Percentiles rank a stretch among this genome's conserved stretches.
These are phyloP conservation scores for Philotrypesis tridentata DNA, from an alignment of 1,140 invertebrate genomes.

Conservation along the genomic window DNA sequence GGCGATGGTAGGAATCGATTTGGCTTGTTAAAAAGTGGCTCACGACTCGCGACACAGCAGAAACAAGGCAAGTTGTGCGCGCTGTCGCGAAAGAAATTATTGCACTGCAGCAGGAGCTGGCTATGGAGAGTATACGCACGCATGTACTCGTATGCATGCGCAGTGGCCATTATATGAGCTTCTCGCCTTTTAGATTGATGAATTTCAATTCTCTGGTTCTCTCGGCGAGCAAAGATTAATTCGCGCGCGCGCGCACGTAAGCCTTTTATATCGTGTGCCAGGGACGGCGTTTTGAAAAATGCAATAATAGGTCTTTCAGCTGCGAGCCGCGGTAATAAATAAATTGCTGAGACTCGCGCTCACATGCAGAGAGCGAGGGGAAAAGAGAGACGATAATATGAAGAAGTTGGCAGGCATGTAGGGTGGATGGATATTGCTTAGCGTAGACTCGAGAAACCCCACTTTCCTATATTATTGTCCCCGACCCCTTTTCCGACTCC, in stretches of 20 bases:
- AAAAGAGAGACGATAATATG: constrained; percentile 63
- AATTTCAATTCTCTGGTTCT: constrained; percentile 31
- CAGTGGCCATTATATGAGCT: not conserved
- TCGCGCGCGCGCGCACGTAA: constrained; percentile 44
- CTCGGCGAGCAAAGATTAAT: constrained; percentile 32
- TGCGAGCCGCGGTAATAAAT: constrained; percentile 74
- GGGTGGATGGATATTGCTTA: constrained; percentile 73
- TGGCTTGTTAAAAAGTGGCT: too few relatives aligned
- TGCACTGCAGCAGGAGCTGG: not conserved
- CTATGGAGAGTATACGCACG: not conserved
- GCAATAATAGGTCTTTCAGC: constrained; percentile 70
- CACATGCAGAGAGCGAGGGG: constrained; percentile 54
- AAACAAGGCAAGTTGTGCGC: too few relatives aligned
- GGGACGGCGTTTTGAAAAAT: constrained; percentile 68
- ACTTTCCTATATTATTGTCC: constrained; percentile 71
- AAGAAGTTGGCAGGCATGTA: constrained; percentile 70
- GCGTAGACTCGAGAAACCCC: constrained; percentile 63
- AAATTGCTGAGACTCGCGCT: constrained; percentile 70
- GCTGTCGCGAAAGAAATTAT: constrained; percentile 1
- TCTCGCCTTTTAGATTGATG: constrained; percentile 35
- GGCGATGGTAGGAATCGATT: too few relatives aligned
- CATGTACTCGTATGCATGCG: not conserved
- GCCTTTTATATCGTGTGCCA: constrained; percentile 38
- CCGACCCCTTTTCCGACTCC: constrained; percentile 63
- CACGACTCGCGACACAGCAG: too few relatives aligned